Percentiles rank a stretch among this genome's conserved stretches.
Conservation (phyloP, 1,140 invertebrate genomes). For the Bombyx mandarina region DNA sequence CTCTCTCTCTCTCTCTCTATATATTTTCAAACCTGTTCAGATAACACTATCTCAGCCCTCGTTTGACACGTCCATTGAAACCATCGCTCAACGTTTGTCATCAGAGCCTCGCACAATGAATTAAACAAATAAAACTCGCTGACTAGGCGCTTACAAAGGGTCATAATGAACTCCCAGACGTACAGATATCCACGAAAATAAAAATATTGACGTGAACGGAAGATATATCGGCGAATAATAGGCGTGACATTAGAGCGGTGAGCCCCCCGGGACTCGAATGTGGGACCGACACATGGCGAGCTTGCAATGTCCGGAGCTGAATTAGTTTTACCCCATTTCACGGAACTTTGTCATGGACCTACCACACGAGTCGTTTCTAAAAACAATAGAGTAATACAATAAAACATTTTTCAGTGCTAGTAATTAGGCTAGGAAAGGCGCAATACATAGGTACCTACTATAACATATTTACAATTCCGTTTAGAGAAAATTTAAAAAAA, state of each 20-base stretch:
- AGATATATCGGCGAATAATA: constrained; percentile 66
- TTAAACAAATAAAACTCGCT: constrained; percentile 7
- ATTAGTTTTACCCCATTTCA: constrained; percentile 65
- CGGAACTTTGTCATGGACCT: constrained; percentile 52
- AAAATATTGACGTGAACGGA: constrained; percentile 56
- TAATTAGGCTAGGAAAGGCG: too few relatives aligned
- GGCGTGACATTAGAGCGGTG: constrained; percentile 56
- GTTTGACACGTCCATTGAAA: not conserved
- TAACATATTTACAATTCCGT: too few relatives aligned
- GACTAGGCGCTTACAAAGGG: constrained; percentile 11
- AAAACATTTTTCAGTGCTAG: too few relatives aligned
- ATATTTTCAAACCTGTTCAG: too few relatives aligned
- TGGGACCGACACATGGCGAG: constrained; percentile 50
- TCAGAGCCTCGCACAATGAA: not conserved
- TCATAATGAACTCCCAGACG: constrained; percentile 45
- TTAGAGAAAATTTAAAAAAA: too few relatives aligned
- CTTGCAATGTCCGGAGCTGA: constrained; percentile 22
- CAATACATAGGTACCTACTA: too few relatives aligned
- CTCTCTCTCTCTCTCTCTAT: too few relatives aligned
- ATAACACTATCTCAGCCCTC: too few relatives aligned
- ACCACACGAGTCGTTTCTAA: constrained; percentile 8
- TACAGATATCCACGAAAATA: constrained; percentile 43
- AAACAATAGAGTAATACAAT: too few relatives aligned
- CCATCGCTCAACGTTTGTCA: constrained; percentile 4
- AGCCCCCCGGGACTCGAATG: constrained; percentile 54